Conservation (phyloP, 2,888 invertebrate genomes). For the Drosophila subquinaria region DNA sequence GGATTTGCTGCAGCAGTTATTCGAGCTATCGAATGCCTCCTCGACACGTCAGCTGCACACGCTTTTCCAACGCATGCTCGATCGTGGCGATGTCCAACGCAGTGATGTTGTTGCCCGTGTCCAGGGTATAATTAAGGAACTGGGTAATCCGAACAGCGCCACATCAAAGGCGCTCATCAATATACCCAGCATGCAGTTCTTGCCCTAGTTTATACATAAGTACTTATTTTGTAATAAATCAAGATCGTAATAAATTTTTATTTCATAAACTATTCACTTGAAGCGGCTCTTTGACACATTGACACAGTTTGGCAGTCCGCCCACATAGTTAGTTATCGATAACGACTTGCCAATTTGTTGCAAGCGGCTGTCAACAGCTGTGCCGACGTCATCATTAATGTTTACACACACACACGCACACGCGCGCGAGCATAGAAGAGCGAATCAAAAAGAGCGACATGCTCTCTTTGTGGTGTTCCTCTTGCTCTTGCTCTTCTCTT, state of each 20-base stretch:
- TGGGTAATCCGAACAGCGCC: conserved; percentile 79
- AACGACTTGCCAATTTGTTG: conserved; percentile 52
- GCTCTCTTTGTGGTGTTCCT: conserved; percentile 14
- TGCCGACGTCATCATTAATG: conserved; percentile 38
- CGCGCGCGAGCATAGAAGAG: background rate
- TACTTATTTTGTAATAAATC: conserved; percentile 42
- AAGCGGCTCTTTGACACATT: conserved; percentile 63
- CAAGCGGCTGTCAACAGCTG: conserved; percentile 63
- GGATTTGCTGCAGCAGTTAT: conserved; percentile 79
- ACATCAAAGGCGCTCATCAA: conserved; percentile 80
- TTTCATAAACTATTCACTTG: conserved; percentile 38
- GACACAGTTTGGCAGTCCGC: conserved; percentile 61
- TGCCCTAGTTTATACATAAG: conserved; percentile 70
- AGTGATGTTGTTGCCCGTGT: conserved; percentile 84
- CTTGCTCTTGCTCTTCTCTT: conserved; percentile 17
- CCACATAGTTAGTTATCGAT: conserved; percentile 62
- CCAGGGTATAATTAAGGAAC: conserved; percentile 83
- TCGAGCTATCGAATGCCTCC: conserved; percentile 81
- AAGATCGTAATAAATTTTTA: conserved; percentile 51
- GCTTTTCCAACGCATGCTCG: conserved; percentile 83
- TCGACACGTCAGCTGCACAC: conserved; percentile 83
- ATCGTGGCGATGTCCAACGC: conserved; percentile 82
- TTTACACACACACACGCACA: conserved; percentile 5
- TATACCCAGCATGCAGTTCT: conserved; percentile 84
- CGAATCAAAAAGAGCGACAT: conserved; percentile 8